phyloP scores from a whole-genome alignment of 2,888 invertebrate genomes.

The Petrolisthes manimaculis region DNA sequence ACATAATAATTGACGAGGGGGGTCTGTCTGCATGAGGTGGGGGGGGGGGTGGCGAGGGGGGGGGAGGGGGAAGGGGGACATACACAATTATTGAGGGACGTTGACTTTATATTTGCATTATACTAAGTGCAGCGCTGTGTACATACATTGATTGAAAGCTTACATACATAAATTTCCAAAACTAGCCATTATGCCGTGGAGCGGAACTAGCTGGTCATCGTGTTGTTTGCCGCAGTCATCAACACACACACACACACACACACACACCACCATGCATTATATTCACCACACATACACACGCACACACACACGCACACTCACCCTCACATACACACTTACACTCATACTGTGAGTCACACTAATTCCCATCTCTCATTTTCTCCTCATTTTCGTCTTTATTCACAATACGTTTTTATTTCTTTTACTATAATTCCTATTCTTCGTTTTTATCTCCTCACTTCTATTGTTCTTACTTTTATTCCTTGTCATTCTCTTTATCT shows the following conservation, averaged over 20 bases:
- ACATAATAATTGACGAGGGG: no score
- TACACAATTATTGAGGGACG: conserved; percentile 2
- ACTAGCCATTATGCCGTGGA: conserved; percentile 40
- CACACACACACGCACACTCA: background rate
- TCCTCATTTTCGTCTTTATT: background rate
- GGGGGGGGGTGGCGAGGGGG: no score
- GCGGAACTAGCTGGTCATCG: conserved; percentile 20
- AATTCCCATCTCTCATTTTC: background rate
- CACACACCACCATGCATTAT: background rate
- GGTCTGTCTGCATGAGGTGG: no score
- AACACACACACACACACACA: background rate
- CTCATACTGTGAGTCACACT: no score
- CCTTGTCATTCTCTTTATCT: background rate
- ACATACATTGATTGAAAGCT: conserved; percentile 37
- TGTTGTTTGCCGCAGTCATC: conserved; percentile 26
- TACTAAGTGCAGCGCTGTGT: conserved; percentile 28
- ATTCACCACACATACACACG: background rate
- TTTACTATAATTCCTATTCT: background rate
- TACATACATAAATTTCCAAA: conserved; percentile 38
- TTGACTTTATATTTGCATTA: conserved; percentile 4
- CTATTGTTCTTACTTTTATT: background rate
- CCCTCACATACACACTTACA: background rate
- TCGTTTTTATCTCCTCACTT: background rate
- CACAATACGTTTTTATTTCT: conserved; percentile 4
- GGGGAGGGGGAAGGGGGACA: no score